A percentile compares a stretch with the other conserved stretches of the same genome.
phyloP scores from a whole-genome alignment of 2,797 vertebrate species.

The Okamejei kenojei region DNA sequence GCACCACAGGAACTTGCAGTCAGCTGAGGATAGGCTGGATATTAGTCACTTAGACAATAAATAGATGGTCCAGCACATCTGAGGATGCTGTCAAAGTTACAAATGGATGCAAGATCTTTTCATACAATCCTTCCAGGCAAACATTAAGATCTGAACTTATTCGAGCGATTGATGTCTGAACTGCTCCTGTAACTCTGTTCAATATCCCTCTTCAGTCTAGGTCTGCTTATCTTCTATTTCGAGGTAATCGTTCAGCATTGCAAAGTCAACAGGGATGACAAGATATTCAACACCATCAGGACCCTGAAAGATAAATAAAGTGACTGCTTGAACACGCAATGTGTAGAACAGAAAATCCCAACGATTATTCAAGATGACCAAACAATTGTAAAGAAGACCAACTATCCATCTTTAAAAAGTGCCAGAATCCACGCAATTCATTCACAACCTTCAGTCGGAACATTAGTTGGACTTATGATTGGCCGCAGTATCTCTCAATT shows the following conservation, averaged over 20 bases:
- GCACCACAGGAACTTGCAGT: neutral
- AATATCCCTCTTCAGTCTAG: neutral
- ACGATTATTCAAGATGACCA: neutral
- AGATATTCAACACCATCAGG: slow-evolving; percentile 88
- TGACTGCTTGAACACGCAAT: neutral
- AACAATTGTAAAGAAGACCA: neutral
- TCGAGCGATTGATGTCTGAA: too few species aligned
- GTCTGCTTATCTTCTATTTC: slow-evolving; percentile 72
- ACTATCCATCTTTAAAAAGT: neutral
- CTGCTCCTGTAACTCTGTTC: neutral
- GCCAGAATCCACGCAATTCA: neutral
- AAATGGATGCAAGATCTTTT: neutral
- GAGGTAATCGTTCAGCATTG: slow-evolving; percentile 77
- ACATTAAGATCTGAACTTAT: neutral
- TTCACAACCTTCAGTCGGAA: neutral
- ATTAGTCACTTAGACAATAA: neutral
- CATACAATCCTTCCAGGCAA: neutral
- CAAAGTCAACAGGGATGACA: slow-evolving; percentile 74
- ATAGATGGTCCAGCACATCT: neutral
- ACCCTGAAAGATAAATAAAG: slow-evolving; percentile 63
- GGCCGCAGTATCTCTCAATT: neutral
- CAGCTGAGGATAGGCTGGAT: neutral
- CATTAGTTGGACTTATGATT: neutral
- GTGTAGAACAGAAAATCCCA: neutral
- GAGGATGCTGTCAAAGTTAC: too few species aligned